Percentiles rank a stretch among this genome's conserved stretches.
phyloP scores from a whole-genome alignment of 2,113 vertebrate species.

The Muscicapa adusta region DNA sequence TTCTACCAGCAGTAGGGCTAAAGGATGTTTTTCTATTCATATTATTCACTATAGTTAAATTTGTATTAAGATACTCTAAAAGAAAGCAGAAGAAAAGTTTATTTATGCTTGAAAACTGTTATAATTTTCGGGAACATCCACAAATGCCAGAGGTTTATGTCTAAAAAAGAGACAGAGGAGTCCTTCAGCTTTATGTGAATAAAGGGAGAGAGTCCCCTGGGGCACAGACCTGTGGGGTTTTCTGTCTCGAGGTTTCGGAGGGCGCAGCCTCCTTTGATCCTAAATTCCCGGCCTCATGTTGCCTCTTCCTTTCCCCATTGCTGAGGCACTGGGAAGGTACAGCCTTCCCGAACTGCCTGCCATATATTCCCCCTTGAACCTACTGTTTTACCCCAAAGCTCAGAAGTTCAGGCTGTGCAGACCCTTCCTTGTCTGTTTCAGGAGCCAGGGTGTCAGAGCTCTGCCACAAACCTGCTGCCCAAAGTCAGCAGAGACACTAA shows the following conservation, averaged over 20 bases:
- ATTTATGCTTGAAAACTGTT: not conserved
- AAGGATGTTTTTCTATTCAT: not conserved
- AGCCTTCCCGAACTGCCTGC: fast-evolving
- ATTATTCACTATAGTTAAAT: not conserved
- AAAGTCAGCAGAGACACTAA: fast-evolving
- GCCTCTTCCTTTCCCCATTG: not conserved
- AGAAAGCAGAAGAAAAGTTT: not conserved
- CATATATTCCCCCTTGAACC: not conserved
- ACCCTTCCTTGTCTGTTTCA: not conserved
- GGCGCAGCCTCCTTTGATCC: not conserved
- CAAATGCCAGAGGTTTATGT: not conserved
- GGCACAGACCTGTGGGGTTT: not conserved
- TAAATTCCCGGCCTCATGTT: fast-evolving
- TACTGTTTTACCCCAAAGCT: not conserved
- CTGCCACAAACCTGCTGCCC: not conserved
- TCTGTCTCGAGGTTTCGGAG: fast-evolving
- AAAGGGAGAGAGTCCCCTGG: not conserved
- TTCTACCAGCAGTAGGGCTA: not conserved
- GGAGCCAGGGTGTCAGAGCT: not conserved
- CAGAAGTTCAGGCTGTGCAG: not conserved
- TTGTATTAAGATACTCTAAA: not conserved
- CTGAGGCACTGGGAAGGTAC: not conserved
- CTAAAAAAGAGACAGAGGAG: not conserved
- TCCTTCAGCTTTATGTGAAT: not conserved
- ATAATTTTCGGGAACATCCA: not conserved